Conservation (phyloP, 2,888 invertebrate species). For the Flexamia atlantica region DNA sequence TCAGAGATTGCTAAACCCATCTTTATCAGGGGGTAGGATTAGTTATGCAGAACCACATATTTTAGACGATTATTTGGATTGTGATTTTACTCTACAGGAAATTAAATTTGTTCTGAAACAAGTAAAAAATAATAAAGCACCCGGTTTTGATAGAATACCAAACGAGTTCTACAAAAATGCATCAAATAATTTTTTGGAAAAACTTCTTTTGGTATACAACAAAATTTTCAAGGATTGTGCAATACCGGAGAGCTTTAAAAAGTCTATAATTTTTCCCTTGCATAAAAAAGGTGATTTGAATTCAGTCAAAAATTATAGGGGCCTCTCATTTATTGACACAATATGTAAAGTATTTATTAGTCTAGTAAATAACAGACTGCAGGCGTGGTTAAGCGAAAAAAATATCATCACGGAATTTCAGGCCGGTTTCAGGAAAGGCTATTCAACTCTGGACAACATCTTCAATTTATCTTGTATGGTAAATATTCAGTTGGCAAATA, state of each 20-base stretch:
- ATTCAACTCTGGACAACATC: conserved; percentile 66
- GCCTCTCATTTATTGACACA: conserved; percentile 52
- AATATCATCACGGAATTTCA: conserved; percentile 65
- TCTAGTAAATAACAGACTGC: conserved; percentile 57
- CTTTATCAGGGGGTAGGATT: too few relatives aligned
- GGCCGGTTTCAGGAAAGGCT: conserved; percentile 64
- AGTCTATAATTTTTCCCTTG: conserved; percentile 59
- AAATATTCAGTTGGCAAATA: conserved; percentile 59
- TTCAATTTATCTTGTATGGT: conserved; percentile 64
- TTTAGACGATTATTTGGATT: too few relatives aligned
- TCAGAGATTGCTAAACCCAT: too few relatives aligned
- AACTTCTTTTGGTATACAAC: conserved; percentile 16
- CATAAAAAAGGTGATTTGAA: conserved; percentile 60
- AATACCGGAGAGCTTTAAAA: conserved; percentile 34
- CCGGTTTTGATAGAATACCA: conserved; percentile 46
- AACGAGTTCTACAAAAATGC: conserved; percentile 45
- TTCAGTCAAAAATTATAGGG: conserved; percentile 62
- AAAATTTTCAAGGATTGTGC: not conserved
- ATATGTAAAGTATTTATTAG: conserved; percentile 58
- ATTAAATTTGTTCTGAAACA: too few relatives aligned
- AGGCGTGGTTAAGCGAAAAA: conserved; percentile 53
- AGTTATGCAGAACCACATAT: too few relatives aligned
- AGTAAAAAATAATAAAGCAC: too few relatives aligned
- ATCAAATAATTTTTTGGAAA: not conserved
- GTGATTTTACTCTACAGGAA: too few relatives aligned